Base-by-base conservation (phyloP, 53 echinoderm and acorn worm genomes). In the Mesocentrotus franciscanus region DNA sequence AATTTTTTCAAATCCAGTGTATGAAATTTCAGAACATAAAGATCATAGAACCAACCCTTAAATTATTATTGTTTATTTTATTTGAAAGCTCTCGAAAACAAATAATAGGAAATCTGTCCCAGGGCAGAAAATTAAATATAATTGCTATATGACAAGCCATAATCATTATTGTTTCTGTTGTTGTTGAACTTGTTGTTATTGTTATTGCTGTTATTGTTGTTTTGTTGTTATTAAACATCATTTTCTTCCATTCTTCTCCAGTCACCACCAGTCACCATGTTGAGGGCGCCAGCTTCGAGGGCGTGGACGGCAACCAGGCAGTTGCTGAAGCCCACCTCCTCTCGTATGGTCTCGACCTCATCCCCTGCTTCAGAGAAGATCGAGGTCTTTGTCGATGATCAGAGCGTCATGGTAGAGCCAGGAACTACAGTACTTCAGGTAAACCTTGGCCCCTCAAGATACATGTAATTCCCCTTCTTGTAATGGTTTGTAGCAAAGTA, bases 351-450 rank as follows among this genome's bases (percentile, higher is more conserved):
- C 60, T 96, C 96, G 0, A 96, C 96, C 39, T 95, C 97, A 24
- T 85, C 96, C 14, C 95, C 97, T 26, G 96, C 98, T 8, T 97
- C 98, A 89, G 99, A 99, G 96, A 99, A 99, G 92, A 96, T 99
- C 9, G 98, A 99, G 95, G 99, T 99, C 85, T 99, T 99, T 92
- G 98, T 99, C 1, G 99, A 99, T 96, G 99, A 97, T 61, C 96
- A 97, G 92, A 97, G 97, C 83, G 98, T 99, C 15, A 79, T 97
- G 93, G 99, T 99, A 5, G 99, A 99, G 13, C 99, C 99, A 61
- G 99, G 99, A 55, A 98, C 99, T 83, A 99, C 99, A 42, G 98
- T 99, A 17, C 95, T 99, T 34, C 99, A 99, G 96, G 98, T 98
- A 93, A 30, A 9, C 24, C 24, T 27, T 27, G 29, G 30, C 22